Evolutionary conservation across 2,113 vertebrate species (phyloP), one percentile per base, ranked within the genome.

Genomic region (Scartelaos histophorus): DNA sequence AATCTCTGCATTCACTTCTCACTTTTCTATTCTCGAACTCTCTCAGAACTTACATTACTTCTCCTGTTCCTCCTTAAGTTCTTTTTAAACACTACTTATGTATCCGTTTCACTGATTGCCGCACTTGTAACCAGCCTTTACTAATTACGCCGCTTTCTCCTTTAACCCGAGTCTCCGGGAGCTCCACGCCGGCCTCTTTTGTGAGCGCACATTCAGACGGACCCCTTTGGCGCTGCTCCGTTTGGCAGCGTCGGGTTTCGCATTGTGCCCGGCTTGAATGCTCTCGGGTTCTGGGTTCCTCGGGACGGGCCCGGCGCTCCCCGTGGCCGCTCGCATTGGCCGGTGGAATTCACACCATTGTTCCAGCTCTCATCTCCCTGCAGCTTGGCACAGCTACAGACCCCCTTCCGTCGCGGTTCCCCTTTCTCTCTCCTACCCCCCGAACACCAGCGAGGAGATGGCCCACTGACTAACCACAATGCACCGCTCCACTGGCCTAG

Each of bases 261-360:
- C 85, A 83, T 90, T 92, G 87, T 89, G 80, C 77, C 1, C 58
- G 57, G 67, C n/a, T 79, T 89, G 85, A 91, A 93, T 85, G 82
- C 78, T 86, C 85, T 56, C 53, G 71, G 71, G 66, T 72, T 71
- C 68, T 19, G 56, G 81, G 82, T 78, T 43, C 38, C 85, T 86
- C 69, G 49, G 49, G 74, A 82, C 82, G 79, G 75, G 78, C 71
- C 49, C 77, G 80, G 66, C 6, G 60, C 86, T 85, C 84, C 66
- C 82, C 78, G 68, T 74, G 49, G 53, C 7, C 19, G 10, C 7
- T 75, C 76, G 65, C 69, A 54, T 84, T 84, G 85, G 89, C 88
- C 88, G 88, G 88, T 34, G 90, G 91, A 92, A 92, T 91, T 85
- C 24, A 34, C 69, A 66, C 79, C 69, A 88, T 92, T 92, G 89